A percentile compares a stretch with the other conserved stretches of the same genome.
Evolutionary conservation across 2,113 vertebrate species (phyloP).

Genomic region (Cochlearius cochlearius): DNA sequence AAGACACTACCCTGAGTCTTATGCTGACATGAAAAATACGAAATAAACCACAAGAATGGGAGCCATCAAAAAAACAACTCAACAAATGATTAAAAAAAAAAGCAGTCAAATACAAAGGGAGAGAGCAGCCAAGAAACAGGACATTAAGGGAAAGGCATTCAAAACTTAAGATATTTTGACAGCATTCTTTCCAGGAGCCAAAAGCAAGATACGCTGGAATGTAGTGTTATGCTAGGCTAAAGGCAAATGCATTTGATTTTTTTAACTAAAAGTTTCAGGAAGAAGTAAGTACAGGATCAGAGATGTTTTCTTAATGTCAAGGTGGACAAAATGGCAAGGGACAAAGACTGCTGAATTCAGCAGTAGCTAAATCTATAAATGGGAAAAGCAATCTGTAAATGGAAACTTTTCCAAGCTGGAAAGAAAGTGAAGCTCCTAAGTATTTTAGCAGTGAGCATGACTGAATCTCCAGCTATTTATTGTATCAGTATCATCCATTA

Average conservation of each 20-base stretch:
- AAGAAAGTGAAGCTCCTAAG: not conserved
- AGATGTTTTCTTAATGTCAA: not conserved
- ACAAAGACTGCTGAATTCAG: not conserved
- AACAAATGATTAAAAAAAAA: not conserved
- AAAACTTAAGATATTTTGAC: not conserved
- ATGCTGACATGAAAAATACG: not conserved
- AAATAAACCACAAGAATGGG: not conserved
- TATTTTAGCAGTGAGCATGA: not conserved
- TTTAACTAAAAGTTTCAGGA: not conserved
- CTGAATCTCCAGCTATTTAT: not conserved
- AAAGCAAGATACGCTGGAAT: not conserved
- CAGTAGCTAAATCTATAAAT: not conserved
- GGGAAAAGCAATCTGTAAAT: not conserved
- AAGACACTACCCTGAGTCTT: not conserved
- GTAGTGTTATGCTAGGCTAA: not conserved
- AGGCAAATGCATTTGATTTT: not conserved
- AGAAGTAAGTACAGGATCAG: not conserved
- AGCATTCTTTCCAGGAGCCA: not conserved
- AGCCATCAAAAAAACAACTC: not conserved
- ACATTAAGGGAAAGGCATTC: not conserved
- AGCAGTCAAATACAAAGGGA: not conserved
- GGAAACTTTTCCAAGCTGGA: not conserved
- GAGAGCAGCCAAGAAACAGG: not conserved
- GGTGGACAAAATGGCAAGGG: not conserved
- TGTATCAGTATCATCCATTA: not conserved